Evolutionary conservation across 2,113 vertebrate genomes (phyloP).

Genomic region (Dermatemys mawii): DNA sequence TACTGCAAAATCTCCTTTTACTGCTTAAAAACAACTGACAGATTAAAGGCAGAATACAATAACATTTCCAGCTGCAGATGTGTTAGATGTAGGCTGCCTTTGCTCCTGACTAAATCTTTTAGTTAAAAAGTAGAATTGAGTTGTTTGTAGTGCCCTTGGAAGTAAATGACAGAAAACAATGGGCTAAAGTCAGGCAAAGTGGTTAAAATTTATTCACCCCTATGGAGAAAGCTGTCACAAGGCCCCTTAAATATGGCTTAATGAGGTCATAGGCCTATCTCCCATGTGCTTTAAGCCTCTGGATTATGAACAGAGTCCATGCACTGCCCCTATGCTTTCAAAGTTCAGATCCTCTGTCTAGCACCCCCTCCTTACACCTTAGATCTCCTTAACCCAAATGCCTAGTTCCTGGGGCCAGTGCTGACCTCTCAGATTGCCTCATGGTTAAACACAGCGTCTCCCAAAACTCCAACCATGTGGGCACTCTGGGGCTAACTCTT

Average conservation of each 20-base stretch:
- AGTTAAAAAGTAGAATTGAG: background rate
- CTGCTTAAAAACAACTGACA: slow-evolving; percentile 22
- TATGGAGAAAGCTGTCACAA: background rate
- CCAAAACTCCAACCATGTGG: background rate
- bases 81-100: background rate
- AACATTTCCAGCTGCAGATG: background rate
- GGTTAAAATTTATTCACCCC: background rate
- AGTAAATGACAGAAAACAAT: background rate
- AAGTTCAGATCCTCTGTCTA: background rate
- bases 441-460: background rate
- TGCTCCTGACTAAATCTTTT: slow-evolving; percentile 21
- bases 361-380: background rate
- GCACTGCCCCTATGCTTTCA: background rate
- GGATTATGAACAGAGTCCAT: background rate
- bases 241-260: background rate
- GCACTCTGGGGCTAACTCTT: background rate
- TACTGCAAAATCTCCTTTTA: background rate
- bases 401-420: background rate
- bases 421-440: background rate
- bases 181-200: background rate
- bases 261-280: background rate
- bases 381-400: background rate
- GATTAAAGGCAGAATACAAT: slow-evolving; percentile 4
- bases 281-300: background rate
- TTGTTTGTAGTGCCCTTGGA: background rate